Base-by-base conservation (phyloP, 2,888 invertebrate genomes). In the Drosophila mayaguana region DNA sequence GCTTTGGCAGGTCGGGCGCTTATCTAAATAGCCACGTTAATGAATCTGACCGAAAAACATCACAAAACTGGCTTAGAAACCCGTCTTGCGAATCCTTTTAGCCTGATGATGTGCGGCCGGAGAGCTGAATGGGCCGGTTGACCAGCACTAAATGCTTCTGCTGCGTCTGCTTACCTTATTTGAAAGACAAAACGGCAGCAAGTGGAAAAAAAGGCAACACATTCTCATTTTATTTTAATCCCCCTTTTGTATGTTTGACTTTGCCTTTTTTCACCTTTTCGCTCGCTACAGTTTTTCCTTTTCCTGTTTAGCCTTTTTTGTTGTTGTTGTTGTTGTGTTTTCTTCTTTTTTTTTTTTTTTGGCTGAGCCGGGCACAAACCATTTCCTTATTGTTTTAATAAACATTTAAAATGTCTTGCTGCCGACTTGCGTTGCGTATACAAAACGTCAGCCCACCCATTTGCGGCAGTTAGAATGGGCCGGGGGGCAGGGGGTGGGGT, bases 381-480 rank as follows among this genome's bases (percentile, higher is more conserved):
- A 90, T 91, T 91, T 89, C 87, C 89, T 90, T 90, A 90, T 90
- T 90, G 88, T 90, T 91, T 91, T 91, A 91, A 90, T 91, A 90
- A 90, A 90, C 90, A 88, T 91, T 91, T 86, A 86, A 90, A 91
- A 90, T 83, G 86, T 81, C 80, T 86, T 81, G 80, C 85, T 88
- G 72, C 66, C 61, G 78, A 78, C 88, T 89, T 84, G 65, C 66
- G 70, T 60, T 79, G 53, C 77, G 59, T 88, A 83, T 67, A 85
- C 75, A 80, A 86, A 80, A 75, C 68, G 78, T 76, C 78, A 80
- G 78, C 64, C 67, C 75, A 63, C 71, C 81, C 86, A 80, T 88
- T 81, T 88, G 88, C 72, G 83, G 81, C 69, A 64, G 51, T 36
- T 42, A 22, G 65, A 54, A 20, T 22, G 32, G 18, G 32, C n/a